These are phyloP conservation scores for Conomelus anceps DNA, from an alignment of 2,888 invertebrate species.

Conservation along the genomic window DNA sequence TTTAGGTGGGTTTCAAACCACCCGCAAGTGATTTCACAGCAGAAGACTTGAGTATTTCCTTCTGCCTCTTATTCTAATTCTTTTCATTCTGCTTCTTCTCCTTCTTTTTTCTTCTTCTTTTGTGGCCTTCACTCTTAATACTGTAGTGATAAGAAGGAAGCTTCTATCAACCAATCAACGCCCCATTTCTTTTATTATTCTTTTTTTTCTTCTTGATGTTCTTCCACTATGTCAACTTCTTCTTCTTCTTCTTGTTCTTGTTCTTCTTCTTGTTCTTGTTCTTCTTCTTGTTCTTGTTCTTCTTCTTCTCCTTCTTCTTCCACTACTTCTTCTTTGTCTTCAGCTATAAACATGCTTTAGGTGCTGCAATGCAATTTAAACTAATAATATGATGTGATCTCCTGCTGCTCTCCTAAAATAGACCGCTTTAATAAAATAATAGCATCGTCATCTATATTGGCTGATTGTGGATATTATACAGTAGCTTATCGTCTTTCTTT, in stretches of 20 bases:
- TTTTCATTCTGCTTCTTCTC: no score
- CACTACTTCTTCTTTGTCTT: conserved; percentile 21
- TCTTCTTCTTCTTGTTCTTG: not conserved
- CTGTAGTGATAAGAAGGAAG: no score
- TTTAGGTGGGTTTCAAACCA: no score
- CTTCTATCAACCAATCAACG: not conserved
- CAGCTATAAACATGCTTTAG: not conserved
- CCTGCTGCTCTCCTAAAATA: no score
- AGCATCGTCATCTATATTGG: not conserved
- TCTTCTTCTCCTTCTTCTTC: conserved; percentile 17
- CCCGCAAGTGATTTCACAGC: no score
- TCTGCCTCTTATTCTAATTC: no score
- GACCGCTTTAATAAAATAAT: not conserved
- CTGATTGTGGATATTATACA: not conserved
- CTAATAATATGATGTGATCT: no score
- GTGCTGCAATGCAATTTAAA: not conserved
- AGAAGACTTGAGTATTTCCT: no score
- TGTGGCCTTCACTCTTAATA: no score
- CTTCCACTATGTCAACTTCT: not conserved
- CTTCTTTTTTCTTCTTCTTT: no score
- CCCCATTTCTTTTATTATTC: not conserved
- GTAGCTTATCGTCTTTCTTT: no score
- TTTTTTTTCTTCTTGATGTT: no score
- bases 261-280: not conserved
- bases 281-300: conserved; percentile 5